phyloP scores from a whole-genome alignment of 2,888 invertebrate genomes.

The Dromius quadrimaculatus region DNA sequence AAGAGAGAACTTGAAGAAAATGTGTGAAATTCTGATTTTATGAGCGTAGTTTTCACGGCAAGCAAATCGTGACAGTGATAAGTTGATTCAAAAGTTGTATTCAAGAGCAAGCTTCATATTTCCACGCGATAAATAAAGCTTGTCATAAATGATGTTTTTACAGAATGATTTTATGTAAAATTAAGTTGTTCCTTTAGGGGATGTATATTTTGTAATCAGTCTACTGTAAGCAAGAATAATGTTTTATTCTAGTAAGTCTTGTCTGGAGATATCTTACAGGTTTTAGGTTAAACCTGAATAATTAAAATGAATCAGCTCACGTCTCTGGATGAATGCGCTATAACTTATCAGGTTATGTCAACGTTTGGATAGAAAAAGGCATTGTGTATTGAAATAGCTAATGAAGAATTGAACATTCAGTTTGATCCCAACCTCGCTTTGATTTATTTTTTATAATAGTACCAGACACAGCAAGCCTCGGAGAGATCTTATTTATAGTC shows the following conservation, averaged over 20 bases:
- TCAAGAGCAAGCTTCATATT: not conserved
- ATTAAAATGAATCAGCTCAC: not conserved
- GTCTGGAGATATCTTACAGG: constrained; percentile 1
- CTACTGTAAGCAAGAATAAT: constrained; percentile 32
- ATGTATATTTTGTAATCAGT: constrained; percentile 10
- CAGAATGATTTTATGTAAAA: constrained; percentile 17
- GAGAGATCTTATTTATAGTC: too few species aligned
- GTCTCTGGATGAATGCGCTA: not conserved
- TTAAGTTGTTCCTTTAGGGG: constrained; percentile 6
- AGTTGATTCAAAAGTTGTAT: constrained; percentile 7
- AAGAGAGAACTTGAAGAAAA: not conserved
- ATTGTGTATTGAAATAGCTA: too few species aligned
- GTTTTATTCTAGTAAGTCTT: not conserved
- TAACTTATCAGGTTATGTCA: not conserved
- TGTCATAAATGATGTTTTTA: constrained; percentile 5
- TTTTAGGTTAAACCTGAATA: constrained; percentile 7
- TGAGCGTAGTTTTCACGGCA: not conserved
- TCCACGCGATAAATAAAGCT: constrained; percentile 12
- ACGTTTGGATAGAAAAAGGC: too few species aligned
- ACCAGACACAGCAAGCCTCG: too few species aligned
- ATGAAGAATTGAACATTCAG: too few species aligned
- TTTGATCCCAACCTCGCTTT: too few species aligned
- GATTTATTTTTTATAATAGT: too few species aligned
- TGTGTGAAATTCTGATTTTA: not conserved
- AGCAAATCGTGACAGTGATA: not conserved